Evolutionary conservation across 2,888 invertebrate species (phyloP).

Genomic region (Apodemia duryi): DNA sequence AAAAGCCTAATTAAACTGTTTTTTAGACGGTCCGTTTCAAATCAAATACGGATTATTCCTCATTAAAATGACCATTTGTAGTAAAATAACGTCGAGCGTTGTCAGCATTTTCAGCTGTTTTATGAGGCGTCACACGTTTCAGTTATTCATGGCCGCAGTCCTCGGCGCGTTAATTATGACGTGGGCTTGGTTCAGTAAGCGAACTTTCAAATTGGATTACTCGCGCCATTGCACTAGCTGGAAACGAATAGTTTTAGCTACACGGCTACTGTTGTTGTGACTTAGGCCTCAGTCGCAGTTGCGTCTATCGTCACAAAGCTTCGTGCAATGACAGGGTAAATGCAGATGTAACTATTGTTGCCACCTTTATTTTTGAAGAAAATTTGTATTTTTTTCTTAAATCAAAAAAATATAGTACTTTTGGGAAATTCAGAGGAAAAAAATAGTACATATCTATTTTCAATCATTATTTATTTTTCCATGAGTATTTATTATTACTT

Average conservation of each 20-base stretch:
- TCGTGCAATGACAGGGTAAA: too few species aligned
- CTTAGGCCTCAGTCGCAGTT: too few species aligned
- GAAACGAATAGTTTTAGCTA: constrained; percentile 18
- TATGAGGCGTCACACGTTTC: constrained; percentile 38
- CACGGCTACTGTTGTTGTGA: too few species aligned
- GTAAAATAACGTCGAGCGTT: neutral
- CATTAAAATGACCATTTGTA: neutral
- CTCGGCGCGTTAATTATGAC: constrained; percentile 9
- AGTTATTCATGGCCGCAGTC: constrained; percentile 53
- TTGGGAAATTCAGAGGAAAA: too few species aligned
- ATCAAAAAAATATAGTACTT: too few species aligned
- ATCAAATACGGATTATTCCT: neutral
- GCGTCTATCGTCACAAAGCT: too few species aligned
- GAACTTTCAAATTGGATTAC: constrained; percentile 65
- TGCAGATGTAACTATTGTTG: too few species aligned
- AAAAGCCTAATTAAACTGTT: neutral
- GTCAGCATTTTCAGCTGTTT: constrained; percentile 23
- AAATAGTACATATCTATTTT: too few species aligned
- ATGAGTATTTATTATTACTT: too few species aligned
- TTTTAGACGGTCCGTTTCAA: neutral
- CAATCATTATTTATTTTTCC: too few species aligned
- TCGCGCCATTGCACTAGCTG: constrained; percentile 40
- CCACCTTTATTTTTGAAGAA: too few species aligned
- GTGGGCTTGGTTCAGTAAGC: constrained; percentile 37
- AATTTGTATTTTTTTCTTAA: too few species aligned